Percentiles rank a stretch among this genome's conserved stretches.
Conservation (phyloP, 2,113 vertebrate genomes). For the Hirundichthys speculiger region DNA sequence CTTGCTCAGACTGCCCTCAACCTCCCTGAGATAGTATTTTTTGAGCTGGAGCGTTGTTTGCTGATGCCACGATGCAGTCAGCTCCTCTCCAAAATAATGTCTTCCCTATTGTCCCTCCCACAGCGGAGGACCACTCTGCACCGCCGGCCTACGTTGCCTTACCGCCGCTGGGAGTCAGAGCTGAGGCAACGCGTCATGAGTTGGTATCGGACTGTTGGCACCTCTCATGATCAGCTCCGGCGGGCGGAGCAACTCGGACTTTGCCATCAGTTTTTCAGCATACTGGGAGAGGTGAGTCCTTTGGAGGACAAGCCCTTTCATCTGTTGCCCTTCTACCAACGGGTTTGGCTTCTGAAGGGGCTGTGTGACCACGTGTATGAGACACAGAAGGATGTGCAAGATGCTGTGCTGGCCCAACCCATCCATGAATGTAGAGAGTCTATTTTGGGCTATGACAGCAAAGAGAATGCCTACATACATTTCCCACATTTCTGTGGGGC, state of each 20-base stretch:
- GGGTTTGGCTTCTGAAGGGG: conserved; percentile 96
- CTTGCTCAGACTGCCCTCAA: conserved; percentile 94
- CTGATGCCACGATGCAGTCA: conserved; percentile 95
- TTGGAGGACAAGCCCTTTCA: conserved; percentile 93
- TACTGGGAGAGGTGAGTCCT: conserved; percentile 89
- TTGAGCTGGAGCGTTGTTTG: conserved; percentile 95
- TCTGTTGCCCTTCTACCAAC: conserved; percentile 89
- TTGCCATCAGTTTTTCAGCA: conserved; percentile 90
- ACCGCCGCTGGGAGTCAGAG: conserved; percentile 92
- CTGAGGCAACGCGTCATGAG: conserved; percentile 89
- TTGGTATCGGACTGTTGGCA: conserved; percentile 89
- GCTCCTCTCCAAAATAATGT: conserved; percentile 97
- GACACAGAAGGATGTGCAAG: conserved; percentile 95
- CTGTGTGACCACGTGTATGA: conserved; percentile 96
- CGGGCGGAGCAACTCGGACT: conserved; percentile 92
- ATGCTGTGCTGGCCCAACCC: conserved; percentile 92
- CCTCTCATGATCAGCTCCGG: conserved; percentile 83
- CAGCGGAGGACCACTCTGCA: conserved; percentile 89
- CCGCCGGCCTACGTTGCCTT: conserved; percentile 89
- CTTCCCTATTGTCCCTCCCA: conserved; percentile 90
- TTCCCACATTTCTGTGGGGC: conserved; percentile 99
- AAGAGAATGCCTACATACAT: conserved; percentile 95
- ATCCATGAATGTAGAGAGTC: conserved; percentile 98
- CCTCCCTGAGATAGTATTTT: conserved; percentile 97
- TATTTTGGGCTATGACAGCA: conserved; percentile 94